Evolutionary conservation across 2,113 vertebrate genomes (phyloP).

Genomic region (Saccopteryx leptura): DNA sequence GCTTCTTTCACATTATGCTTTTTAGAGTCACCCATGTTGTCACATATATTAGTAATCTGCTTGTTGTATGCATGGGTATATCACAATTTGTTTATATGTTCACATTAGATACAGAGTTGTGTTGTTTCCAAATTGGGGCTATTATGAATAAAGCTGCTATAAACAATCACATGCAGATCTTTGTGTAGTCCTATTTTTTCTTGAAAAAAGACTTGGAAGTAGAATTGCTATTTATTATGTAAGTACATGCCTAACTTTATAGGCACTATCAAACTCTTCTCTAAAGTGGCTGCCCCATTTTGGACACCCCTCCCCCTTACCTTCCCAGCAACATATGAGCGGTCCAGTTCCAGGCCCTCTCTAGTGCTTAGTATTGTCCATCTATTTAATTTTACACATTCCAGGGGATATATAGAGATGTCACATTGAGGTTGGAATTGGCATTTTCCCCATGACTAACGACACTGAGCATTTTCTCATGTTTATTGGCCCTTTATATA

Average conservation of each 20-base stretch:
- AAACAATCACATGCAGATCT: slow-evolving; percentile 7
- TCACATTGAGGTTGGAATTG: not conserved
- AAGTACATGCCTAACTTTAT: not conserved
- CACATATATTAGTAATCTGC: not conserved
- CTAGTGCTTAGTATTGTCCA: not conserved
- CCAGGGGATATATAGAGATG: not conserved
- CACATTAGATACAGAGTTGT: not conserved
- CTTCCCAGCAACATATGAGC: not conserved
- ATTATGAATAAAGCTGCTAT: not conserved
- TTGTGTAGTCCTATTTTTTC: slow-evolving; percentile 3
- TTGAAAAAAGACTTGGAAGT: not conserved
- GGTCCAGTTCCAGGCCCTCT: not conserved
- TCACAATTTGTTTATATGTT: not conserved
- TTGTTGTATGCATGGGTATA: too few relatives aligned
- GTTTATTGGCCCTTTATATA: not conserved
- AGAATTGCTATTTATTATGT: not conserved
- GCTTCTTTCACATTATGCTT: not conserved
- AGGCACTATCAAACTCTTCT: slow-evolving; percentile 1
- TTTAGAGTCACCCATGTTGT: not conserved
- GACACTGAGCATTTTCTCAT: not conserved
- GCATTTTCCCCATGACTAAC: not conserved
- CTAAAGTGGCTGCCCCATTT: not conserved
- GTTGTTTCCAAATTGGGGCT: not conserved
- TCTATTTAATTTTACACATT: not conserved
- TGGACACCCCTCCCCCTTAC: not conserved